Conservation (phyloP, 2,113 vertebrate species). For the Podarcis cretensis region DNA sequence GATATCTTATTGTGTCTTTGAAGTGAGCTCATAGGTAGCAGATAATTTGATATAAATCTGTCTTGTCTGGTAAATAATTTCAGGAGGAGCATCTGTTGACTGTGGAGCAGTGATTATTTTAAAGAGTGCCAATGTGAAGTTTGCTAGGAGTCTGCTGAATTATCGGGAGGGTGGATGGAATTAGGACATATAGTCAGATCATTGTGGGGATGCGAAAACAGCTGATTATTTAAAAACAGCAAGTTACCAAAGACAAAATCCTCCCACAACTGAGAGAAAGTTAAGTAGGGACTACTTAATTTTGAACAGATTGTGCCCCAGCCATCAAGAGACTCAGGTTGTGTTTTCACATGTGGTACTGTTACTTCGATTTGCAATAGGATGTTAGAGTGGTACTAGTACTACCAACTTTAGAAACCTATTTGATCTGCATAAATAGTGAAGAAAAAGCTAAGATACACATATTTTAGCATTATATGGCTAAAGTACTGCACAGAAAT, state of each 20-base stretch:
- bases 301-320: background rate
- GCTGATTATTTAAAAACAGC: background rate
- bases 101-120: background rate
- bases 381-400: background rate
- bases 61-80: too few relatives aligned
- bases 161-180: too few relatives aligned
- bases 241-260: background rate
- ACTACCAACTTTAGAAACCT: background rate
- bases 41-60: background rate
- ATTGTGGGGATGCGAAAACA: too few relatives aligned
- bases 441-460: background rate
- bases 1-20: background rate
- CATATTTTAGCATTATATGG: background rate
- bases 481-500: background rate
- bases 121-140: background rate
- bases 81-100: background rate
- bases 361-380: background rate
- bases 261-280: background rate
- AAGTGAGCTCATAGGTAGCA: background rate
- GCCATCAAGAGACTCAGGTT: background rate
- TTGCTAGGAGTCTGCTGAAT: background rate
- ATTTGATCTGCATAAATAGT: background rate
- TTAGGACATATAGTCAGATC: background rate
- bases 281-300: background rate
- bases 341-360: background rate